A percentile compares a stretch with the other conserved stretches of the same genome.
phyloP scores from a whole-genome alignment of 2,888 invertebrate genomes.

The Hofmannophila pseudospretella region DNA sequence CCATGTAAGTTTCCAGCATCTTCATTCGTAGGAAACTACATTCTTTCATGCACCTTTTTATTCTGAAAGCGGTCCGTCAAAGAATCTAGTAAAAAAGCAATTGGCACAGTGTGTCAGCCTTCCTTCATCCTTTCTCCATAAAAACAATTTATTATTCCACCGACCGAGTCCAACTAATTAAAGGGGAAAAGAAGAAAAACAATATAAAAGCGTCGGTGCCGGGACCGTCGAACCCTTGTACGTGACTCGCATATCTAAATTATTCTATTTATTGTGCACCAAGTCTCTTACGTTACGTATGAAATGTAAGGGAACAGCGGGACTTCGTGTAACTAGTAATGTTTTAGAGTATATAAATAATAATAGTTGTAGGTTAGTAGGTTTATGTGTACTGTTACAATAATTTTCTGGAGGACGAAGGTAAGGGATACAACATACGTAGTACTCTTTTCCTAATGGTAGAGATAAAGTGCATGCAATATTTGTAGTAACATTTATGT shows the following conservation, averaged over 20 bases:
- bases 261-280: slow-evolving; percentile 13
- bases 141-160: slow-evolving; percentile 30
- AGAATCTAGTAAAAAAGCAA: background rate
- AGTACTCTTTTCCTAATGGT: too few species aligned
- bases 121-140: slow-evolving; percentile 2
- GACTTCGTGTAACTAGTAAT: background rate
- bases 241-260: slow-evolving; percentile 43
- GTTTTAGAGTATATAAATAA: slow-evolving; percentile 29
- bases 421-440: slow-evolving; percentile 11
- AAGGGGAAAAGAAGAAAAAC: slow-evolving; percentile 43
- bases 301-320: background rate
- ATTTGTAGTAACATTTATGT: too few species aligned
- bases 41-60: too few species aligned
- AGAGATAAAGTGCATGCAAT: too few species aligned
- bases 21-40: too few species aligned
- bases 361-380: slow-evolving; percentile 22
- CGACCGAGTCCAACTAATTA: slow-evolving; percentile 42
- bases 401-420: slow-evolving; percentile 23
- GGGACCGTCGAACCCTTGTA: slow-evolving; percentile 33
- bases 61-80: too few species aligned
- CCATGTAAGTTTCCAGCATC: too few species aligned
- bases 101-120: background rate
- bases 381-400: slow-evolving; percentile 24
- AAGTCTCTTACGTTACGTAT: background rate
- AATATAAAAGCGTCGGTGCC: slow-evolving; percentile 37